phyloP scores from a whole-genome alignment of 2,797 vertebrate genomes.

The Chaetophractus vellerosus region DNA sequence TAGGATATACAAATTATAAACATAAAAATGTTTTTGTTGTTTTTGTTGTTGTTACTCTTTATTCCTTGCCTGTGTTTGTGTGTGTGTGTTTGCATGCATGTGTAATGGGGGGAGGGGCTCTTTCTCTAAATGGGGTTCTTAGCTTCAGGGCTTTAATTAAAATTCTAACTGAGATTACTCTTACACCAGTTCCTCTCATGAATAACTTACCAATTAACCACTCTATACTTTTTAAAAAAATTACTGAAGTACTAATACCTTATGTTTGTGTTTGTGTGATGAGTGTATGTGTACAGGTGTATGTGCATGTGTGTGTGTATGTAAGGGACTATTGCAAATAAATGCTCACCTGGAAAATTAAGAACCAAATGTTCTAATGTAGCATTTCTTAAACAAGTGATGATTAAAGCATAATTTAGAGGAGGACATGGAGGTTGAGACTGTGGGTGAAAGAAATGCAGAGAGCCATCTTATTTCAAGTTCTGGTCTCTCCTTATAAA shows the following conservation, averaged over 20 bases:
- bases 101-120: background rate
- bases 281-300: background rate
- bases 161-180: conserved; percentile 17
- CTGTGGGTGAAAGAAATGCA: background rate
- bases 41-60: too few species aligned
- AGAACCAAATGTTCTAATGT: conserved; percentile 8
- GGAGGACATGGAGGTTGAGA: background rate
- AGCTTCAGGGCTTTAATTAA: background rate
- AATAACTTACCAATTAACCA: conserved; percentile 45
- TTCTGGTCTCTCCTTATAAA: conserved; percentile 48
- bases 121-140: conserved; percentile 48
- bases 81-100: background rate
- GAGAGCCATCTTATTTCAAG: background rate
- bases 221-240: background rate
- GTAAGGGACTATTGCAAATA: conserved; percentile 8
- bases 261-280: background rate
- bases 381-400: conserved; percentile 53
- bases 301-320: background rate
- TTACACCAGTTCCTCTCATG: background rate
- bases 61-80: background rate
- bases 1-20: conserved; percentile 41
- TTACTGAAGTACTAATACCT: background rate
- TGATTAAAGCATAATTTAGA: conserved; percentile 29
- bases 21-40: background rate
- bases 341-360: conserved; percentile 17